phyloP scores from a whole-genome alignment of 2,888 invertebrate species.

The Glaucopsyche alexis region DNA sequence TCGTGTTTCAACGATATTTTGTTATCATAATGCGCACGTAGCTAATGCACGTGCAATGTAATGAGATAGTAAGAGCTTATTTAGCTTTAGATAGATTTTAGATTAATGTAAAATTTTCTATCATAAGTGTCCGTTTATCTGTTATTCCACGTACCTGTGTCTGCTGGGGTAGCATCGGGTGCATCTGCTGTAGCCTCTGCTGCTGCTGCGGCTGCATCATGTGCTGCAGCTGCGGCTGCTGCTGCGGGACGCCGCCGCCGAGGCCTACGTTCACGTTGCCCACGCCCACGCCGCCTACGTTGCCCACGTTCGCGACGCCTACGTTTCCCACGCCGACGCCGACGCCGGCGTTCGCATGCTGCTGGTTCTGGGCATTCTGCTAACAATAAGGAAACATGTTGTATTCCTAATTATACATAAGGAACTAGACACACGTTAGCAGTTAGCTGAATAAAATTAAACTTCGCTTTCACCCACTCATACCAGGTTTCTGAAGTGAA shows the following conservation, averaged over 20 bases:
- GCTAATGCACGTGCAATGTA: too few species aligned
- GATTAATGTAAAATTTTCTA: too few species aligned
- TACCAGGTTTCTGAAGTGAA: too few species aligned
- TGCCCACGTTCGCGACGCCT: conserved; percentile 44
- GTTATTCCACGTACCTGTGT: conserved; percentile 74
- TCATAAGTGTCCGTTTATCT: too few species aligned
- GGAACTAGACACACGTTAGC: neutral
- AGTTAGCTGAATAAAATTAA: neutral
- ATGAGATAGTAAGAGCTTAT: too few species aligned
- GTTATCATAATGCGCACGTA: too few species aligned
- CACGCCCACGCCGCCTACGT: conserved; percentile 53
- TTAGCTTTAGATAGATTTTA: too few species aligned
- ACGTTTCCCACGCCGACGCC: conserved; percentile 52
- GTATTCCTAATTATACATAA: neutral
- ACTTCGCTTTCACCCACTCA: too few species aligned
- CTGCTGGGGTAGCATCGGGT: conserved; percentile 79
- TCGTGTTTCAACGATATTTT: too few species aligned
- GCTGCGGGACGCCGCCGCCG: conserved; percentile 63
- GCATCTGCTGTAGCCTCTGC: conserved; percentile 78
- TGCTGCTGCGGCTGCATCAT: conserved; percentile 82
- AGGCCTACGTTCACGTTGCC: conserved; percentile 55
- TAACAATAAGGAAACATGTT: conserved; percentile 20
- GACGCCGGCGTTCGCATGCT: conserved; percentile 62
- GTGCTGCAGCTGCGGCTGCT: conserved; percentile 76
- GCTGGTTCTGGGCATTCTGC: conserved; percentile 75